Percentiles rank a stretch among this genome's conserved stretches.
phyloP scores from a whole-genome alignment of 1,140 invertebrate species.

The Thaumetopoea pityocampa region DNA sequence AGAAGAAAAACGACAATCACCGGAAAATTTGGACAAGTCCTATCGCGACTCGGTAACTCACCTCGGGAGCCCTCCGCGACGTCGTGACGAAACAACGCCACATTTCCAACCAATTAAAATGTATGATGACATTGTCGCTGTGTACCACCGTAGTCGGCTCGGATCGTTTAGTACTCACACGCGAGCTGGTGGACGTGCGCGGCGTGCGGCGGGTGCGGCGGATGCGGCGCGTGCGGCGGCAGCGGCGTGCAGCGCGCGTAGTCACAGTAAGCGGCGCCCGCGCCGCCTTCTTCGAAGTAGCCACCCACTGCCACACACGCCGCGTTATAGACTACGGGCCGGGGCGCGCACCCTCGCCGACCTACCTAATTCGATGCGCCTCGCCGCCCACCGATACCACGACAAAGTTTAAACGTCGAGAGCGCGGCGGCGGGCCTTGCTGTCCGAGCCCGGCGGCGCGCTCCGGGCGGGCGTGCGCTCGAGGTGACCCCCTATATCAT shows the following conservation, averaged over 20 bases:
- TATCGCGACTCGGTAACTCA: conserved; percentile 4
- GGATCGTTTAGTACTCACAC: no score
- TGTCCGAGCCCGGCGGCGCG: conserved; percentile 1
- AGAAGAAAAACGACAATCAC: conserved; percentile 16
- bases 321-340: conserved; percentile 42
- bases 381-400: conserved; percentile 6
- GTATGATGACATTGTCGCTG: no score
- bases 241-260: conserved; percentile 76
- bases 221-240: conserved; percentile 62
- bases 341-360: conserved; percentile 16
- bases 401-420: no score
- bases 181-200: conserved; percentile 40
- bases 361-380: conserved; percentile 42
- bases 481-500: no score
- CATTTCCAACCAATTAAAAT: no score
- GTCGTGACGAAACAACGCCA: neutral
- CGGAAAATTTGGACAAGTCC: neutral
- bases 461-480: no score
- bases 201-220: conserved; percentile 51
- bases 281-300: conserved; percentile 69
- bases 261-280: conserved; percentile 51
- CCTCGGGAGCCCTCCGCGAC: neutral
- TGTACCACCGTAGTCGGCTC: no score
- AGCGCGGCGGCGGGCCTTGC: neutral
- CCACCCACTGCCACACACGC: conserved; percentile 73